A percentile compares a stretch with the other conserved stretches of the same genome.
phyloP scores from a whole-genome alignment of 2,888 invertebrate species.

The Pristionchus arcanus region DNA sequence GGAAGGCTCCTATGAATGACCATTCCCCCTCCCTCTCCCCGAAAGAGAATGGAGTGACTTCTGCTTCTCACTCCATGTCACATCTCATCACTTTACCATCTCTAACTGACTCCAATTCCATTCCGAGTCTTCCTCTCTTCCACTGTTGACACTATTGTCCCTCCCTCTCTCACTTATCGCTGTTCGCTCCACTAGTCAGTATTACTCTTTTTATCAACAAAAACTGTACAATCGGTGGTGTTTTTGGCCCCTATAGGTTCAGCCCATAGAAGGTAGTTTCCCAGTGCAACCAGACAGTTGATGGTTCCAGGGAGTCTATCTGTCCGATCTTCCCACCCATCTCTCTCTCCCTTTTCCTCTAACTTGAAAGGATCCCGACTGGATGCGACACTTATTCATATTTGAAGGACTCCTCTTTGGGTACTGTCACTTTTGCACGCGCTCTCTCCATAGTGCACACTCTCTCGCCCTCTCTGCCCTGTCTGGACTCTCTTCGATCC shows the following conservation, averaged over 20 bases:
- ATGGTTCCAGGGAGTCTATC: background rate
- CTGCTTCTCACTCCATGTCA: background rate
- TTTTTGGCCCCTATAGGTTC: background rate
- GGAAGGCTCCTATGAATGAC: background rate
- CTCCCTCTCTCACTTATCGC: background rate
- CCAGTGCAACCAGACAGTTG: background rate
- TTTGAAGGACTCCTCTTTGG: constrained; percentile 40
- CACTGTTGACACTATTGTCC: constrained; percentile 33
- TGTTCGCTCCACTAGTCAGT: too few relatives aligned
- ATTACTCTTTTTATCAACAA: background rate
- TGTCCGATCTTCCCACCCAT: constrained; percentile 42
- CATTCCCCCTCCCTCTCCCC: background rate
- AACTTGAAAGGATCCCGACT: constrained; percentile 33
- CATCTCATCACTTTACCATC: constrained; percentile 44
- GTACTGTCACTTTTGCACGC: constrained; percentile 36
- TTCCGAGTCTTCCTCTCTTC: background rate
- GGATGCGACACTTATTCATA: constrained; percentile 42
- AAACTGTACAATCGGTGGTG: background rate
- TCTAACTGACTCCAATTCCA: constrained; percentile 22
- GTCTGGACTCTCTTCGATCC: background rate
- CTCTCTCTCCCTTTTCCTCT: background rate
- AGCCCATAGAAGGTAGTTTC: background rate
- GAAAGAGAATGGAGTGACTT: background rate
- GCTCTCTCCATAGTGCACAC: background rate
- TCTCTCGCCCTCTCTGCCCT: constrained; percentile 21